A percentile compares a stretch with the other conserved stretches of the same genome.
phyloP scores from a whole-genome alignment of 1,140 invertebrate genomes.

The Tetragonula clypearis region DNA sequence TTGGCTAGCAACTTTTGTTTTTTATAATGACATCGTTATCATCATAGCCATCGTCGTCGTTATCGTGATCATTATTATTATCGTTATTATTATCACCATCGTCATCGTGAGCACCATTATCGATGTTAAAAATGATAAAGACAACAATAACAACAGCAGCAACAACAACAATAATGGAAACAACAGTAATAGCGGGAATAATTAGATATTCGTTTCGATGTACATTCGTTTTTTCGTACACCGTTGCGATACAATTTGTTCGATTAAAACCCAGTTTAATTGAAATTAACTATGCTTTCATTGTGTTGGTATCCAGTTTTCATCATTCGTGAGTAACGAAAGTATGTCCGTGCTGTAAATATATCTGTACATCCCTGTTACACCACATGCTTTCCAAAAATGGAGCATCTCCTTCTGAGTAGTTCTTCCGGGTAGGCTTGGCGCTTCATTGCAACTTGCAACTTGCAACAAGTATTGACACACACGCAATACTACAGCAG shows the following conservation, averaged over 20 bases:
- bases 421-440: constrained; percentile 53
- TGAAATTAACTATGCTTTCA: constrained; percentile 48
- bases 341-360: constrained; percentile 38
- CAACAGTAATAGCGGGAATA: background rate
- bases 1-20: constrained; percentile 79
- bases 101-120: background rate
- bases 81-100: background rate
- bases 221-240: constrained; percentile 47
- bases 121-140: background rate
- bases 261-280: constrained; percentile 46
- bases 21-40: constrained; percentile 7
- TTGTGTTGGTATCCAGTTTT: constrained; percentile 47
- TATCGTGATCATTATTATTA: background rate
- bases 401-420: constrained; percentile 38
- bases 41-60: background rate
- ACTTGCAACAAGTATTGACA: constrained; percentile 33
- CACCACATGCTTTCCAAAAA: constrained; percentile 43
- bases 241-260: constrained; percentile 33
- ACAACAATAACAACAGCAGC: background rate
- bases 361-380: constrained; percentile 30
- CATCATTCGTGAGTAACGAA: constrained; percentile 44
- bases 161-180: constrained; percentile 10
- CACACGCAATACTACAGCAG: constrained; percentile 32
- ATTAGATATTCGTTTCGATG: constrained; percentile 16
- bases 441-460: constrained; percentile 40